A percentile compares a stretch with the other conserved stretches of the same genome.
These are phyloP conservation scores for Montipora efflorescens DNA, from an alignment of 64 coral and sea anemone genomes.

Conservation along the genomic window DNA sequence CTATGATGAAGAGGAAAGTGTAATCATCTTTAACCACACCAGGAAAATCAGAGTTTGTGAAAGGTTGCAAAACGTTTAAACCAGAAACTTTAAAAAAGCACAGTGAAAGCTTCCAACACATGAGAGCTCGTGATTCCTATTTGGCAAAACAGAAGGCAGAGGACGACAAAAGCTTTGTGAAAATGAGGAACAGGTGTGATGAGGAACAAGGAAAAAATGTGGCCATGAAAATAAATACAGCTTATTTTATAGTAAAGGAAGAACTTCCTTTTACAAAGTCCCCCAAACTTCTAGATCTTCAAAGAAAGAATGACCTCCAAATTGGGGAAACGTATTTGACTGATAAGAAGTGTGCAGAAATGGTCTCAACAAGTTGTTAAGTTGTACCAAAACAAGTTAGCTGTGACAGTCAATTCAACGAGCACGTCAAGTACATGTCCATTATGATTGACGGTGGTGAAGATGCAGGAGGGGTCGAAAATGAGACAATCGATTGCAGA, in stretches of 20 bases:
- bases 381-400: constrained; percentile 35
- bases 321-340: constrained; percentile 12
- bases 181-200: constrained; percentile 8
- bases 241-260: constrained; percentile 39
- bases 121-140: constrained; percentile 8
- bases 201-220: neutral
- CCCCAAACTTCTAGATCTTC: constrained; percentile 10
- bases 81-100: constrained; percentile 19
- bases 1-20: constrained; percentile 43
- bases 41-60: constrained; percentile 55
- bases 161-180: constrained; percentile 6
- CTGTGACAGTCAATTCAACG: neutral
- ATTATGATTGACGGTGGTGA: constrained; percentile 36
- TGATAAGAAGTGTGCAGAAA: constrained; percentile 42
- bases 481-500: constrained; percentile 50
- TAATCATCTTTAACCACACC: constrained; percentile 25
- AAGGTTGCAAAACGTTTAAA: constrained; percentile 16
- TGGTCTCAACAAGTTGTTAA: constrained; percentile 31
- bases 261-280: constrained; percentile 42
- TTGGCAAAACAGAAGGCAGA: constrained; percentile 9
- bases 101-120: constrained; percentile 24
- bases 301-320: constrained; percentile 34
- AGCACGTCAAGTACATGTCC: constrained; percentile 19
- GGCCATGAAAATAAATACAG: neutral
- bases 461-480: constrained; percentile 32